These are phyloP conservation scores for Sympetrum striolatum DNA, from an alignment of 2,888 invertebrate genomes.

Conservation along the genomic window DNA sequence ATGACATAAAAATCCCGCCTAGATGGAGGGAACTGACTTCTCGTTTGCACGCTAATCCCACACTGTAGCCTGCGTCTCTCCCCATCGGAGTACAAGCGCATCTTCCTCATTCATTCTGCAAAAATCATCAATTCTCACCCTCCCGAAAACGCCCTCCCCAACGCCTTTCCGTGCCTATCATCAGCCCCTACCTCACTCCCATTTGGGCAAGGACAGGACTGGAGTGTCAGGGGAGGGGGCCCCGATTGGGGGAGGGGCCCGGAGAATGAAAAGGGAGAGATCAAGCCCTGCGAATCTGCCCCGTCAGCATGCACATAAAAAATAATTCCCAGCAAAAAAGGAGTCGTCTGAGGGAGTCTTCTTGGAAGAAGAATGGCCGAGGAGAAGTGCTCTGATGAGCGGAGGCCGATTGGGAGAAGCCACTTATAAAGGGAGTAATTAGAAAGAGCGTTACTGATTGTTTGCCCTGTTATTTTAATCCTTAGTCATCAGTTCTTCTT, in stretches of 20 bases:
- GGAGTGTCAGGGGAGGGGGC: background rate
- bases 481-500: background rate
- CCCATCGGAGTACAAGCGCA: background rate
- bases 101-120: background rate
- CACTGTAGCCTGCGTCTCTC: background rate
- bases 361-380: background rate
- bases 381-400: background rate
- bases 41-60: background rate
- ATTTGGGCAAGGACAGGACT: background rate
- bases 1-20: no score
- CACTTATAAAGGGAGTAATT: background rate
- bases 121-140: background rate
- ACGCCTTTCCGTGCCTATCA: background rate
- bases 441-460: background rate
- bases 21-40: no score
- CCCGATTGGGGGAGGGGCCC: background rate
- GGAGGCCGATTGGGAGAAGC: background rate
- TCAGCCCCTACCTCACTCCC: background rate
- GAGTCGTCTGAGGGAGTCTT: background rate
- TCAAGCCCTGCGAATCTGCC: background rate
- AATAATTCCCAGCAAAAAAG: background rate
- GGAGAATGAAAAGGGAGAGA: background rate
- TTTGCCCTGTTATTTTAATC: background rate
- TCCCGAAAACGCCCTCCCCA: background rate
- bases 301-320: slow-evolving; percentile 40